Base-by-base conservation (phyloP, 1,140 invertebrate genomes). In the Aphaenogaster floridana region DNA sequence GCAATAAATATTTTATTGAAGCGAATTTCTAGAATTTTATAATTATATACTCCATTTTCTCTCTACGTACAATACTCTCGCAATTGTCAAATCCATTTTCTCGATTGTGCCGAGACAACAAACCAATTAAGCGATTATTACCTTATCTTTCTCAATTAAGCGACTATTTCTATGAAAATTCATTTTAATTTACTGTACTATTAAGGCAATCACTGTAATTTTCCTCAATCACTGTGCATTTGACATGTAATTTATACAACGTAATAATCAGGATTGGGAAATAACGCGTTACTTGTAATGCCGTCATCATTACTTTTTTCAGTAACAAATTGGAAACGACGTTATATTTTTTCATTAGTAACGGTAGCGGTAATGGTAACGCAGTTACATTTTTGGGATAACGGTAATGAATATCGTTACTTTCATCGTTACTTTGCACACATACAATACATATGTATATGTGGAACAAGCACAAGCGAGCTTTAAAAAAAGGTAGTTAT, bases 51-150 rank as follows among this genome's bases (percentile, higher is more conserved):
- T 57, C 8, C 7, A 39, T 36, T 54, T 54, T 21, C 5, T 21
- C 11, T 39, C 8, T 72, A 15, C 4, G 13, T 34, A 28, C 5
- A 17, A 48, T 28, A 78, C n/a, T 34, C 9, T 39, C 39, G 54
- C 15, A 11, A 1, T 57, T 71, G 17, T 39, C 34, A 45, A 28
- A 28, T 28, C 28, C 28, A 28, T 28, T 28, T 28, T 28, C 28
- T 28, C 28, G 28, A 59, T 28, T 2, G 34, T 28, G 36, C 6
- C 8, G 21, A 64, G 59, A 34, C 21, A 64, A 64, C 28, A 13
- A 74, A 48, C 21, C 21, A 52, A 71, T 71, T 71, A 15, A 72
- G 34, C 34, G 34, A n/a, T 57, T n/a, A 39, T 74, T 74, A 68
- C 21, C 39, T 71, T 13, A 48, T 76, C 6, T n/a, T 39, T 36